Base-by-base conservation (phyloP, 2,888 invertebrate genomes). In the Cepaea hortensis region DNA sequence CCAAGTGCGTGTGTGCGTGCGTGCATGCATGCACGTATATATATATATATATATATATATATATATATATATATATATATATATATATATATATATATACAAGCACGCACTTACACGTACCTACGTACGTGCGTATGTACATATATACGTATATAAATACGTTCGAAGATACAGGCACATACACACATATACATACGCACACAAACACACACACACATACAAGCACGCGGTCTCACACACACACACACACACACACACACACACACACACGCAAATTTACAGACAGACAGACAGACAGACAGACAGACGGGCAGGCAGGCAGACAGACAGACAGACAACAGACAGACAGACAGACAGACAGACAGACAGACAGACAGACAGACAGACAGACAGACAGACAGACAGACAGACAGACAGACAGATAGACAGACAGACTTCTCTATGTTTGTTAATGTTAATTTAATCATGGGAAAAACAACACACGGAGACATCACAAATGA, bases 321-420 rank as follows among this genome's bases (percentile, higher is more conserved):
- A 72, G 72, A 72, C 35, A 72, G 72, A 72, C 35, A 72, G 72
- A 72, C 35, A 72, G 72, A 72, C 35, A 72, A 72, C 35, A 72
- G 72, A 72, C 35, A 72, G 72, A 72, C 35, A 72, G 72, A 13
- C 62, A 62, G 11, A 35, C 35, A 35, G 35, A 35, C 35, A 35
- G 35, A 35, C 35, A 1, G 35, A 1, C 35, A 35, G 35, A 1
- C 35, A 35, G 35, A 35, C 35, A 72, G 72, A 72, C 35, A 72
- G 72, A 72, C 35, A 72, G 72, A 72, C 35, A 72, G 72, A 72
- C 35, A 72, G 72, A 72, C 35, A 72, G 72, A 72, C 35, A 72
- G 72, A 72, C 35, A 72, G 72, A 72, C 35, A 72, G 72, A 72
- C 35, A 72, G 72, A 72, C 35, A 72, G 72, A 13, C 62, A 62